A percentile compares a stretch with the other conserved stretches of the same genome.
Evolutionary conservation across 2,888 invertebrate genomes (phyloP).

Genomic region (Capitulum mitella): DNA sequence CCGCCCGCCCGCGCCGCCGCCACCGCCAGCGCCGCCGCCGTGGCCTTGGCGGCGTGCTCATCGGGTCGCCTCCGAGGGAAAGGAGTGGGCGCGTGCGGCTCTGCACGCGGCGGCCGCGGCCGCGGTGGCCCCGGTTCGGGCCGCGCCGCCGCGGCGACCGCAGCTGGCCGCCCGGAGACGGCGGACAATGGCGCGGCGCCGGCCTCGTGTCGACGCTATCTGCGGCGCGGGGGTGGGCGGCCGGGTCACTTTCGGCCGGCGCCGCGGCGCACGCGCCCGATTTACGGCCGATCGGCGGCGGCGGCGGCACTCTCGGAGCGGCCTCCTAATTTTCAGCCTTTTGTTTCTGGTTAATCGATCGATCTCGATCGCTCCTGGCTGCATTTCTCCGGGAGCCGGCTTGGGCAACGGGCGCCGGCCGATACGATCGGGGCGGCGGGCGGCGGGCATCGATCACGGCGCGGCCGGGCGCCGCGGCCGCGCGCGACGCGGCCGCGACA

Average conservation of each 20-base stretch:
- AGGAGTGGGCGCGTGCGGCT: not conserved
- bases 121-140: too few species aligned
- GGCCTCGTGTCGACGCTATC: too few species aligned
- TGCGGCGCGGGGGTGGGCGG: too few species aligned
- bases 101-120: too few species aligned
- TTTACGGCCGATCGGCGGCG: not conserved
- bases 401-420: not conserved
- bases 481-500: not conserved
- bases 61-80: not conserved
- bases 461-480: not conserved
- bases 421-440: not conserved
- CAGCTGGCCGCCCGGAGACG: too few species aligned
- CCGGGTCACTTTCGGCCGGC: not conserved
- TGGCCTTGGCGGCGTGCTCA: not conserved
- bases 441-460: conserved; percentile 2
- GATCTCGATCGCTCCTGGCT: not conserved
- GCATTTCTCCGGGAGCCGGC: not conserved
- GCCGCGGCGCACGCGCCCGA: not conserved
- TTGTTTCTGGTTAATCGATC: not conserved
- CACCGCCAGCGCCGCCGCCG: not conserved
- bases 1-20: not conserved
- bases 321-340: not conserved
- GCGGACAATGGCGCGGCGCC: too few species aligned
- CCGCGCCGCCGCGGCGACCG: too few species aligned
- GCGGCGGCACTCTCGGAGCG: not conserved